Conservation (phyloP, 2,797 vertebrate species). For the Melopsittacus undulatus region DNA sequence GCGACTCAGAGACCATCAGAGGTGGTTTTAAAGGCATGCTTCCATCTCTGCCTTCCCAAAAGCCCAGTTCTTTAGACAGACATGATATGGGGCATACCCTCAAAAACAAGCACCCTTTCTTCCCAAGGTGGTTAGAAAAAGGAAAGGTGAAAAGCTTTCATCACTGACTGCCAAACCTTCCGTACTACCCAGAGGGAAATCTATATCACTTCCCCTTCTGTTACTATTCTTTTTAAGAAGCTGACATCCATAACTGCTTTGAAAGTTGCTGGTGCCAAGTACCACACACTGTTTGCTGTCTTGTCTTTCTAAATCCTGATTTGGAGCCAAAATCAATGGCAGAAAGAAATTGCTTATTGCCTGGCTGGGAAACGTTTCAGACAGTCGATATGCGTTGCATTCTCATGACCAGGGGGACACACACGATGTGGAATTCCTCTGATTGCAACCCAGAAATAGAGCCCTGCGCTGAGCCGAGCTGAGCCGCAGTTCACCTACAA, state of each 20-base stretch:
- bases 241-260: not conserved
- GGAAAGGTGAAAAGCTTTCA: not conserved
- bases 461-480: not conserved
- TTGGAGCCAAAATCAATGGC: constrained; percentile 29
- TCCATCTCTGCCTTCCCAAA: not conserved
- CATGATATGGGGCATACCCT: rapidly evolving
- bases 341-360: constrained; percentile 7
- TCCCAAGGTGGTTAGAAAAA: not conserved
- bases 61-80: not conserved
- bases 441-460: not conserved
- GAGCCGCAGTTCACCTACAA: not conserved
- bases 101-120: not conserved
- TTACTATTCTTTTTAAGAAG: not conserved
- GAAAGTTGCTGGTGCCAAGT: not conserved
- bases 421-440: not conserved
- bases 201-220: not conserved
- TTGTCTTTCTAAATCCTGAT: not conserved
- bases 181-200: not conserved
- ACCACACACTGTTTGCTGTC: not conserved
- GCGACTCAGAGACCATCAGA: not conserved
- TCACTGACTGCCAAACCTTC: not conserved
- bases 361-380: not conserved
- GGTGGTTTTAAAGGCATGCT: not conserved
- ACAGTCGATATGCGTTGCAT: not conserved
- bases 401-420: not conserved